A percentile compares a stretch with the other conserved stretches of the same genome.
Conservation (phyloP, 2,113 vertebrate species). For the Atlantisia rogersi region DNA sequence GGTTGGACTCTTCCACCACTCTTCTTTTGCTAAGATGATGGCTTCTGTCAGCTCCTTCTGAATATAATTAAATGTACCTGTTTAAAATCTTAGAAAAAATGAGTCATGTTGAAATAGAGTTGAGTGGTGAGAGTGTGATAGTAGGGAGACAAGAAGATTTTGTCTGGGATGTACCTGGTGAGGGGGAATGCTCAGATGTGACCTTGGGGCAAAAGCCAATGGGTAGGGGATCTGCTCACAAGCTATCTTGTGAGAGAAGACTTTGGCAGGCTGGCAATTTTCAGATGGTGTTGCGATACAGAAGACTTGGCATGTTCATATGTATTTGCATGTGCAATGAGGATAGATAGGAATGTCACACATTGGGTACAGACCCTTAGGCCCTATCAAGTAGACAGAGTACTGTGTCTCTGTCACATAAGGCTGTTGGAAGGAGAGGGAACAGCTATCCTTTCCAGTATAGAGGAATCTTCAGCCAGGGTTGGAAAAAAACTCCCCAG, state of each 20-base stretch:
- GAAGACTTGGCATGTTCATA: not conserved
- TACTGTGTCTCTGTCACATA: not conserved
- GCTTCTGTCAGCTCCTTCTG: not conserved
- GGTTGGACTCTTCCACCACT: not conserved
- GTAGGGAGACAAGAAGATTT: not conserved
- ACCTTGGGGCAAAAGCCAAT: not conserved
- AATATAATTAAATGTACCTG: not conserved
- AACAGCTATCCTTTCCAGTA: not conserved
- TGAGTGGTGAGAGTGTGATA: not conserved
- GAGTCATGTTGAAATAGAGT: not conserved
- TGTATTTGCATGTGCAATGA: not conserved
- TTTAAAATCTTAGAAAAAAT: not conserved
- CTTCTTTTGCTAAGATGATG: not conserved
- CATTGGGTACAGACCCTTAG: not conserved
- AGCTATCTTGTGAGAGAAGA: not conserved
- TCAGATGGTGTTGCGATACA: not conserved
- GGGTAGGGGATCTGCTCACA: not conserved
- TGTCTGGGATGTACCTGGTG: not conserved
- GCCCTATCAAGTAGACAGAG: not conserved
- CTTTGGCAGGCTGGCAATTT: not conserved
- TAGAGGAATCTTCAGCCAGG: not conserved
- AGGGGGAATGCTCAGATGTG: not conserved
- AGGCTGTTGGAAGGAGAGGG: not conserved
- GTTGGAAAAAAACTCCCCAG: not conserved
- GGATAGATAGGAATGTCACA: not conserved